Evolutionary conservation across 2,888 invertebrate genomes (phyloP), one percentile per base, ranked within the genome.

Genomic region (Cryptophagus acutangulus): DNA sequence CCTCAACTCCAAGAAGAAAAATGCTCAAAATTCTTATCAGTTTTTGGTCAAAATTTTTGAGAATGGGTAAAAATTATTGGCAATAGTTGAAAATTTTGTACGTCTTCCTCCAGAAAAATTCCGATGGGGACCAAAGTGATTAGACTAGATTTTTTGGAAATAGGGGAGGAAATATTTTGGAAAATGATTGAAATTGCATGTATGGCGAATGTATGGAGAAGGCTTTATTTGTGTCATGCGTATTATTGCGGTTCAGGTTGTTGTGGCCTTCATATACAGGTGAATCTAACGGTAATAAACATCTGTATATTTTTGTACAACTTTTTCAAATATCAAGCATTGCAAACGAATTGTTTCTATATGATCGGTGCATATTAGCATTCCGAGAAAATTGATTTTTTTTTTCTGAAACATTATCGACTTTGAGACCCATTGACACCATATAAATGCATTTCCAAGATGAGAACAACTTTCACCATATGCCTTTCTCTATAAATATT

Each of bases 401-500:
- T n/a, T n/a, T n/a, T n/a, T n/a, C n/a, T n/a, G n/a, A n/a, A n/a
- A n/a, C 8, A 33, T 15, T 6, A 6, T 8, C 13, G 15, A 33
- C 5, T 15, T 36, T 43, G 41, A 46, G 48, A 46, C 48, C 48
- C 45, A 48, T 49, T 49, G 48, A 49, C 49, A 49, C 48, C 45
- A 45, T 49, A 47, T 46, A 33, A 13, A n/a, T n/a, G 43, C 38
- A 17, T 42, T 41, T 43, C 44, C 13, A 16, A 48, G 48, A 48
- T 49, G 31, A 31, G 47, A 46, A 46, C 49, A 31, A 47, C 48
- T 48, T 48, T 51, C 48, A 49, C 40, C 51, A 36, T n/a, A n/a
- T 31, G 45, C 51, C 49, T 51, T 51, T 51, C 51, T 49, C n/a
- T n/a, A n/a, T n/a, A 48, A 47, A 47, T 49, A 44, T 40, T 36